Base-by-base conservation (phyloP, 2,888 invertebrate genomes). In the Adelognathus sp. region DNA sequence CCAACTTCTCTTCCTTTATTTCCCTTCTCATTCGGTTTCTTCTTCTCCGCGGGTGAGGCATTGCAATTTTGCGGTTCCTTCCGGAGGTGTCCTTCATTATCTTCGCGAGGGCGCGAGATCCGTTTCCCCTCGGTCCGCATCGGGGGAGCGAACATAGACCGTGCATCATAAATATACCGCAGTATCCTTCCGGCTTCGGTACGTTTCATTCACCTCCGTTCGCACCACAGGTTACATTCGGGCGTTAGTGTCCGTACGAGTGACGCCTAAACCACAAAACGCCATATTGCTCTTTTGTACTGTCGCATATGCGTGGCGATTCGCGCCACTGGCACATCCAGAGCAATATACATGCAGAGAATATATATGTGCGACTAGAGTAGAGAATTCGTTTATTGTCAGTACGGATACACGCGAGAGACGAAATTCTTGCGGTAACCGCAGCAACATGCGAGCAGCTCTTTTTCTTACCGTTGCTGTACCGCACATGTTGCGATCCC, bases 251-350 rank as follows among this genome's bases (percentile, higher is more conserved):
- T 74, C 79, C 67, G 74, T 73, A 73, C 44, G 75, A 24, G 29
- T 63, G 61, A 64, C 61, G 66, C 86, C 87, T 85, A 88, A 90
- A 89, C 90, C 89, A 81, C 89, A 89, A 80, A 85, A 86, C 88
- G 85, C 85, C 89, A 89, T 88, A 85, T 85, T 82, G 89, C 82
- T 80, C 86, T 82, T 87, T 89, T 89, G 87, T 88, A 82, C 4
- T 24, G 1, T 11, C 2, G 76, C 72, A 66, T 79, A 66, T 54
- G 70, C 61, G 82, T 86, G 85, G 82, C 75, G 79, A 83, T 82
- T 84, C 83, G 83, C 85, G 79, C 79, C 63, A 80, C 69, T 69
- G 16, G 14, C 41, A 5, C 36, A 21, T 18, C n/a, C 24, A 39
- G 24, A n/a, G n/a, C 21, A 14, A 14, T n/a, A n/a, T n/a, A n/a